phyloP scores from a whole-genome alignment of 2,888 invertebrate species.

The Celastrina argiolus region DNA sequence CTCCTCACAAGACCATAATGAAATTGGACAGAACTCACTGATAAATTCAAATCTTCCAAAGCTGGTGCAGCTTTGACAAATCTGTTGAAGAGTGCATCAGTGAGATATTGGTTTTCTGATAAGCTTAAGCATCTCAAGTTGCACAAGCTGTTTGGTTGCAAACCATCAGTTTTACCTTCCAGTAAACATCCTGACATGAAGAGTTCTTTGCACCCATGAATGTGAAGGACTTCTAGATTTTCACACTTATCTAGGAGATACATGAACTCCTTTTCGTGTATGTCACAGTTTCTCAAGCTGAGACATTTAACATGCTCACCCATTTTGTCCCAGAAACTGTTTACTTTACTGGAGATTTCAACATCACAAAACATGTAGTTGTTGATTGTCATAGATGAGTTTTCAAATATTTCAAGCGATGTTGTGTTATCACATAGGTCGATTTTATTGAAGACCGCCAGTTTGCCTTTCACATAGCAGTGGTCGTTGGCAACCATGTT shows the following conservation, averaged over 20 bases:
- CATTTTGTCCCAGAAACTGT: conserved; percentile 76
- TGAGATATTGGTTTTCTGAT: conserved; percentile 83
- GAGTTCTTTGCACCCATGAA: conserved; percentile 82
- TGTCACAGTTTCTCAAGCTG: conserved; percentile 78
- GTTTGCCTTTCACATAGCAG: conserved; percentile 74
- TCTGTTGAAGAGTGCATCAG: conserved; percentile 84
- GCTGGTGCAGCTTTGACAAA: conserved; percentile 79
- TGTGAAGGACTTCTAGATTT: conserved; percentile 77
- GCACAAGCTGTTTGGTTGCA: conserved; percentile 61
- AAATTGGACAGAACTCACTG: conserved; percentile 84
- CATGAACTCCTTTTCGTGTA: conserved; percentile 80
- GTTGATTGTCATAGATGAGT: conserved; percentile 60
- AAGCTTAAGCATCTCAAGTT: conserved; percentile 79
- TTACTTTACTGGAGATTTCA: conserved; percentile 69
- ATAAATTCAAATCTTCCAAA: conserved; percentile 80
- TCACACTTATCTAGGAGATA: conserved; percentile 76
- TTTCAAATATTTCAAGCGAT: conserved; percentile 59
- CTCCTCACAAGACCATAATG: conserved; percentile 82
- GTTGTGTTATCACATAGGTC: conserved; percentile 58
- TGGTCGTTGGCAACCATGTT: conserved; percentile 82
- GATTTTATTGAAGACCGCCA: conserved; percentile 67
- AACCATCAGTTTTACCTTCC: conserved; percentile 77
- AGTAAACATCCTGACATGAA: conserved; percentile 85
- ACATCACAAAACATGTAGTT: conserved; percentile 76
- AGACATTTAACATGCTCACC: conserved; percentile 77